Evolutionary conservation across 2,888 invertebrate species (phyloP), one percentile per base, ranked within the genome.

Genomic region (Chironomus riparius): DNA sequence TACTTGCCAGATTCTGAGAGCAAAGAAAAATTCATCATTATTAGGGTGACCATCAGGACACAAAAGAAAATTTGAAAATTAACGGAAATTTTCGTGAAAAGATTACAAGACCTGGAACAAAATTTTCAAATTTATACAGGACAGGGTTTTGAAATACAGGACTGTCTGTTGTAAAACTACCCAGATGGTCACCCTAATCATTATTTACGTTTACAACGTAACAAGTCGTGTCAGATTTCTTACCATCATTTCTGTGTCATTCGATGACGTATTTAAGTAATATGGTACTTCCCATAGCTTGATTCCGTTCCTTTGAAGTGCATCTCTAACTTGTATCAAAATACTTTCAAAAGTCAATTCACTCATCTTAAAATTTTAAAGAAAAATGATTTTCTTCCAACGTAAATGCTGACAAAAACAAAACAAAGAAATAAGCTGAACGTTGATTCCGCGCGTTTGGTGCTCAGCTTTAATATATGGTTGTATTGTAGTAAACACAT

Each of bases 211-310:
- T 70, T 10, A 10, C 15, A 70, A 76, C 77, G 2, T 38, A 10
- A 38, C 38, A 38, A 2, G 38, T 38, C 38, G 10, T 10, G 7
- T 2, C 38, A 38, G 10, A 38, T 38, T 38, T 38, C 79, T 79
- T 76, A 83, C 84, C 77, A 83, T 83, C 56, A 84, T 78, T 76
- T 83, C 81, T 0, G 79, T 78, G 61, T 86, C 86, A 62, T 85
- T 85, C 74, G 85, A 79, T 2, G 86, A 87, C 24, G 84, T 85
- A 18, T 87, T 85, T 38, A 82, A 81, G 70, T 87, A 87, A 81
- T 89, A 93, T 0, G 93, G 93, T 15, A 88, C 85, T 79, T 90
- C 85, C 93, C 94, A 94, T 77, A 94, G 82, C 81, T 92, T 92
- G 4, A 93, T 86, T 78, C 87, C 87, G 77, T 90, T 88, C 76